Conservation (phyloP, 2,113 vertebrate genomes). For the Collichthys lucidus region DNA sequence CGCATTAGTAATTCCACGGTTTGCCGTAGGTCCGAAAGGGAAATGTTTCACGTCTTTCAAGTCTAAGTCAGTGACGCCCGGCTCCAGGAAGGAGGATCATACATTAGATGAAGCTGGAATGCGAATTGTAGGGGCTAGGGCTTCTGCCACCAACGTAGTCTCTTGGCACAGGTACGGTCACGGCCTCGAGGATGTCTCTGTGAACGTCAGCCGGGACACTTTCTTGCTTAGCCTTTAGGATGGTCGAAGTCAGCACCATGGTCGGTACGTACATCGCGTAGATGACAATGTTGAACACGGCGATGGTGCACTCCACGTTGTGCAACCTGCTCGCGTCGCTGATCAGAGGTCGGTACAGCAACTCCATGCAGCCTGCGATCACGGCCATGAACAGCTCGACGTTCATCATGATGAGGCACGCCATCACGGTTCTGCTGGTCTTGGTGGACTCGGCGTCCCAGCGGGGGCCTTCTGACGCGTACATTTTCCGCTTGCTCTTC, state of each 20-base stretch:
- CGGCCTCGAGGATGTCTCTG: no score
- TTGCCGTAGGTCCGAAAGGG: no score
- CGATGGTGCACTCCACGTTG: conserved; percentile 12
- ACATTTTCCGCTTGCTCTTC: conserved; percentile 8
- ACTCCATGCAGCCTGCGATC: background rate
- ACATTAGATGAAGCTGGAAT: no score
- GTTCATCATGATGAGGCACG: conserved; percentile 37
- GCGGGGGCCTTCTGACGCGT: background rate
- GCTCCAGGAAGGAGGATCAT: no score
- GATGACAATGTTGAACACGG: conserved; percentile 27
- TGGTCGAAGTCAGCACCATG: background rate
- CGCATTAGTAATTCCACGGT: no score
- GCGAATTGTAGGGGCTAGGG: no score
- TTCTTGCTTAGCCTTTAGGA: background rate
- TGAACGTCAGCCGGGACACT: no score
- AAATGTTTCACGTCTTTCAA: no score
- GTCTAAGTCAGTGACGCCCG: no score
- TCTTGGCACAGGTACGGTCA: no score
- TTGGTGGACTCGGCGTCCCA: no score
- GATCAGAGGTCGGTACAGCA: conserved; percentile 25
- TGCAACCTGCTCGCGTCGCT: background rate
- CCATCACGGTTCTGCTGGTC: background rate
- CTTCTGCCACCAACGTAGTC: no score
- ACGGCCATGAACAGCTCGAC: conserved; percentile 24
- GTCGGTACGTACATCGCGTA: conserved; percentile 28